phyloP scores from a whole-genome alignment of 2,113 vertebrate genomes.

The Thryonomys swinderianus region DNA sequence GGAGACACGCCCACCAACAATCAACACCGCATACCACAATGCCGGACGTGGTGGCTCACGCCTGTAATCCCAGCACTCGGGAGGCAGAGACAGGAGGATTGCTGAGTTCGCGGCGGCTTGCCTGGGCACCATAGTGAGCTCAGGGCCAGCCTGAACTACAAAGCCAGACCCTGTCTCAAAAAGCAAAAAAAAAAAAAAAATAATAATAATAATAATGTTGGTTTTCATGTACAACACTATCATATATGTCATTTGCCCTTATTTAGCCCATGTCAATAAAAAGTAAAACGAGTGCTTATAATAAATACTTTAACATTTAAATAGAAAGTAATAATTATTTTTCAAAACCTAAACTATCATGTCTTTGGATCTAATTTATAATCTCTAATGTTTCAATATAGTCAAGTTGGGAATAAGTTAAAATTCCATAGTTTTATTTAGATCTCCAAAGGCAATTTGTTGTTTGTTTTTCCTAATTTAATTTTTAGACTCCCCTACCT shows the following conservation, averaged over 20 bases:
- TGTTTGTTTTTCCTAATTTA: not conserved
- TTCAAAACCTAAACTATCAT: not conserved
- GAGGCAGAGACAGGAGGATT: too few species aligned
- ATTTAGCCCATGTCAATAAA: not conserved
- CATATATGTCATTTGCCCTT: not conserved
- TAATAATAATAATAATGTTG: too few species aligned
- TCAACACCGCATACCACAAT: too few species aligned
- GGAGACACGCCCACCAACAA: too few species aligned
- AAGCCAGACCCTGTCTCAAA: not conserved
- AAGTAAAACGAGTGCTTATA: not conserved
- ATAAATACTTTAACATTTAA: constrained; percentile 21
- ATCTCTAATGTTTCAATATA: not conserved
- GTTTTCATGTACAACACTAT: not conserved
- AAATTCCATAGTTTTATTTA: not conserved
- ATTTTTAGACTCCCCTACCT: not conserved
- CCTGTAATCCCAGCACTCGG: too few species aligned
- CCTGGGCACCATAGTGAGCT: too few species aligned
- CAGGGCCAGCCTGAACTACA: too few species aligned
- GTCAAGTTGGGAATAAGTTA: not conserved
- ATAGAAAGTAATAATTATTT: not conserved
- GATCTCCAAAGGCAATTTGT: not conserved
- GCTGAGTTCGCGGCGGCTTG: too few species aligned
- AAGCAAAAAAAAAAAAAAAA: not conserved
- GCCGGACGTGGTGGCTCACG: too few species aligned
- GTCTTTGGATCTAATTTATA: not conserved